Evolutionary conservation across 2,113 vertebrate species (phyloP), one percentile per base, ranked within the genome.

Genomic region (Scomber japonicus): DNA sequence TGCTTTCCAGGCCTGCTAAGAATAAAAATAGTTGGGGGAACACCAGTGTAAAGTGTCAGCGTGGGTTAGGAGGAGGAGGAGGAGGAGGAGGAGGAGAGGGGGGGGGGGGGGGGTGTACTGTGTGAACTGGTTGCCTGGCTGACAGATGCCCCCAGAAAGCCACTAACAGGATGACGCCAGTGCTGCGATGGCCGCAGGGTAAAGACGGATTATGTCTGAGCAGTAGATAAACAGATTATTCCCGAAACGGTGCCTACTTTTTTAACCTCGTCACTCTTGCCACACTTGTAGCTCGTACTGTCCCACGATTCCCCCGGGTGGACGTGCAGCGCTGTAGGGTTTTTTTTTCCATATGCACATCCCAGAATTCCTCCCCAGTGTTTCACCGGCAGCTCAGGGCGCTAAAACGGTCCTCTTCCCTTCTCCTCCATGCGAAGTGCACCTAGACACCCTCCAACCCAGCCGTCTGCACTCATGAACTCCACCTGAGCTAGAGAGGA

Each of bases 151-250:
- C 63, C 71, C 94, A 96, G 94, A 96, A 96, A 96, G 95, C 91
- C 86, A 79, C 93, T 97, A 98, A 98, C 94, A 95, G 95, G 97
- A 97, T 97, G 96, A 97, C 90, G 93, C 82, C 86, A 92, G 91
- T 78, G 93, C 93, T 80, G 84, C 61, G 24, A 75, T 90, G 93
- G 92, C 96, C 71, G 75, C 93, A 87, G 91, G 95, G 94, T 95
- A 96, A 93, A 97, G 94, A 91, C 90, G 96, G 97, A 97, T 99
- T 98, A 98, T 91, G 95, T 96, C 95, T 96, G 95, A 98, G 94
- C 85, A 93, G 91, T 89, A 96, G 95, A 96, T 97, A 96, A 98
- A 94, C 91, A 96, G 97, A 97, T 98, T 97, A 97, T 96, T 96
- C 96, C 95, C 88, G 93, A 96, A 96, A 95, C 93, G 88, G 93